Percentiles rank a stretch among this genome's conserved stretches.
These are phyloP conservation scores for Branchellion lobata DNA, from an alignment of 2,888 invertebrate genomes.

Conservation along the genomic window DNA sequence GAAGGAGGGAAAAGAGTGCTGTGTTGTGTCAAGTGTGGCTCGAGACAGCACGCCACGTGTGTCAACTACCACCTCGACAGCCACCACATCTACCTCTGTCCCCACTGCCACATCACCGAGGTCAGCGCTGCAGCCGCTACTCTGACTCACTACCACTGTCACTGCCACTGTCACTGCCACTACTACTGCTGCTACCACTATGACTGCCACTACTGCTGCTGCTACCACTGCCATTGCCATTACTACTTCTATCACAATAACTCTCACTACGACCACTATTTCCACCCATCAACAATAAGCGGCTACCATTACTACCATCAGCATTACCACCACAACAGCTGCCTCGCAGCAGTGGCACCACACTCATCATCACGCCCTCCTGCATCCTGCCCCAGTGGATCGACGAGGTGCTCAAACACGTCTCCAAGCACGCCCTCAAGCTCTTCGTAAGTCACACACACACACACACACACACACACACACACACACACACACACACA, in stretches of 20 bases:
- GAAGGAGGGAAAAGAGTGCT: no score
- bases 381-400: constrained; percentile 74
- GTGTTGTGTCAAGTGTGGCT: constrained; percentile 67
- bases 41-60: constrained; percentile 70
- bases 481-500: no score
- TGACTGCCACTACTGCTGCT: no score
- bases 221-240: no score
- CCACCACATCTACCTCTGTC: constrained; percentile 67
- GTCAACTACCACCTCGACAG: constrained; percentile 64
- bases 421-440: constrained; percentile 62
- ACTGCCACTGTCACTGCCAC: constrained; percentile 50
- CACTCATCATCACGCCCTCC: constrained; percentile 73
- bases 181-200: no score
- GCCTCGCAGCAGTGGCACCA: constrained; percentile 67
- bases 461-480: no score
- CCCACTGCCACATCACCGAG: constrained; percentile 68
- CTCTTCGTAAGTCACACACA: constrained; percentile 58
- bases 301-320: no score
- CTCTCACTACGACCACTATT: no score
- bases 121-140: no score
- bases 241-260: no score
- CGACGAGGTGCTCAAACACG: constrained; percentile 70
- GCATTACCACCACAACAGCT: no score
- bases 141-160: background rate
- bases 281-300: no score